Percentiles rank a stretch among this genome's conserved stretches.
phyloP scores from a whole-genome alignment of 2,888 invertebrate genomes.

The Ormyrus thymus region DNA sequence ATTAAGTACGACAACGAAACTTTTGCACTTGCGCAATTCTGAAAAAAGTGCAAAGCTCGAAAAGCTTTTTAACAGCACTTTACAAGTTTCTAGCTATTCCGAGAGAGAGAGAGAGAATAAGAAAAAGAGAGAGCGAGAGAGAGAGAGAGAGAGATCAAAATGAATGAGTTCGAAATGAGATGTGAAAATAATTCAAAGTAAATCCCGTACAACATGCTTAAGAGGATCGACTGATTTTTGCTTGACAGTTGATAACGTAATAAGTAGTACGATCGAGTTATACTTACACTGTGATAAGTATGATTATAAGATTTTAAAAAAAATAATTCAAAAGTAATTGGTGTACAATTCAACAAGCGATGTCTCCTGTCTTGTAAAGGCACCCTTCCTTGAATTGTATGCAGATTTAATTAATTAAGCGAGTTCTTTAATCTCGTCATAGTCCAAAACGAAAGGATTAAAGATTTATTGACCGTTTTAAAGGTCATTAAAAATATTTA shows the following conservation, averaged over 20 bases:
- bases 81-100: constrained; percentile 47
- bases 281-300: constrained; percentile 72
- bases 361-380: constrained; percentile 41
- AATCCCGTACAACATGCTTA: constrained; percentile 56
- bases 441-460: constrained; percentile 44
- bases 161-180: constrained; percentile 19
- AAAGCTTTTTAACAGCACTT: constrained; percentile 35
- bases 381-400: constrained; percentile 53
- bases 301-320: constrained; percentile 62
- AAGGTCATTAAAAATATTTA: constrained; percentile 14
- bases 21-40: constrained; percentile 5
- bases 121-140: constrained; percentile 6
- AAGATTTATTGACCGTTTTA: constrained; percentile 35
- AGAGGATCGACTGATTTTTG: constrained; percentile 57
- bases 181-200: constrained; percentile 44
- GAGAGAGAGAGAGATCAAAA: background rate
- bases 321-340: constrained; percentile 43
- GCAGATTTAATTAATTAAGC: constrained; percentile 40
- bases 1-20: constrained; percentile 2
- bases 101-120: constrained; percentile 15
- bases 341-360: constrained; percentile 54
- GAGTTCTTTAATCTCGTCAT: constrained; percentile 44
- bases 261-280: constrained; percentile 63
- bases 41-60: constrained; percentile 2
- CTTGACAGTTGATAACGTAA: constrained; percentile 46